Percentiles rank a stretch among this genome's conserved stretches.
Evolutionary conservation across 1,140 invertebrate genomes (phyloP).

Genomic region (Drosophila orosa): DNA sequence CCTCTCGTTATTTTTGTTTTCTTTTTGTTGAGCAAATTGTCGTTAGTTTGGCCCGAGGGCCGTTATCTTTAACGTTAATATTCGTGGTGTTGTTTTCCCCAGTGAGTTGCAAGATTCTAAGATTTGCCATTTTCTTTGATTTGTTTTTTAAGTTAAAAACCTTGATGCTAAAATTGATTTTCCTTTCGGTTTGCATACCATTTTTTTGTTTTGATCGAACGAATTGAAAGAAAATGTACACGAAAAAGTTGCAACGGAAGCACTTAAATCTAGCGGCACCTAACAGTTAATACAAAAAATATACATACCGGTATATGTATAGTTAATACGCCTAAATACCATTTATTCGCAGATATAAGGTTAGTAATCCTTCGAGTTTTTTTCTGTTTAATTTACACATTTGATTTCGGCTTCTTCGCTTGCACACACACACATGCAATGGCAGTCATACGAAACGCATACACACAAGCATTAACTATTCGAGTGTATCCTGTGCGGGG

Average conservation of each 20-base stretch:
- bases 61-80: constrained; percentile 70
- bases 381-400: constrained; percentile 52
- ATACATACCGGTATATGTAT: constrained; percentile 49
- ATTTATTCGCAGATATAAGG: constrained; percentile 23
- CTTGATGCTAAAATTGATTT: constrained; percentile 66
- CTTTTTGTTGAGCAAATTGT: constrained; percentile 67
- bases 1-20: constrained; percentile 8
- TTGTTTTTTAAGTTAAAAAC: constrained; percentile 72
- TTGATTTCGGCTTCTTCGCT: constrained; percentile 54
- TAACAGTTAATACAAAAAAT: constrained; percentile 73
- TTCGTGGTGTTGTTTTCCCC: constrained; percentile 84
- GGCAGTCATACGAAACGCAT: constrained; percentile 40
- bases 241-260: constrained; percentile 66
- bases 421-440: constrained; percentile 47
- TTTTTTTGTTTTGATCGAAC: constrained; percentile 29
- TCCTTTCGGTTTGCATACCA: constrained; percentile 16
- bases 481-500: constrained; percentile 16
- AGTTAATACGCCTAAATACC: constrained; percentile 21
- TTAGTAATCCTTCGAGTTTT: constrained; percentile 27
- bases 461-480: constrained; percentile 46
- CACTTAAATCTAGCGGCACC: constrained; percentile 72
- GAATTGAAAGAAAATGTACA: constrained; percentile 62
- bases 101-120: constrained; percentile 78
- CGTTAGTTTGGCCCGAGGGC: constrained; percentile 56
- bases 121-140: constrained; percentile 58